Evolutionary conservation across 2,888 invertebrate species (phyloP), one percentile per base, ranked within the genome.

Genomic region (Ormyrus nitidulus): DNA sequence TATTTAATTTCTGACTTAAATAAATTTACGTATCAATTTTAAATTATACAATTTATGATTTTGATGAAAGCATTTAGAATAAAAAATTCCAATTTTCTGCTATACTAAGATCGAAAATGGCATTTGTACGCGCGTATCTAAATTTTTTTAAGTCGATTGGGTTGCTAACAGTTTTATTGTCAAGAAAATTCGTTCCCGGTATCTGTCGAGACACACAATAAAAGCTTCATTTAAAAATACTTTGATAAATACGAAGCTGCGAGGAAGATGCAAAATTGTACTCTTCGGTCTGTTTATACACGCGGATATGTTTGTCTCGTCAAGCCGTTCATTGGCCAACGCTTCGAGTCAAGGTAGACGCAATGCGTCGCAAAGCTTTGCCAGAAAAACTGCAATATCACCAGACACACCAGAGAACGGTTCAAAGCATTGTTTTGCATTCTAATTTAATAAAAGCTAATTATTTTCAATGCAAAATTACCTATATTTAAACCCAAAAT

Each of bases 281-380:
- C 56, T 65, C 48, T 64, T 13, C 44, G 61, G n/a, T 48, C 64
- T 73, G 62, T 73, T 73, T 73, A 73, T 73, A 73, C 11, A 65
- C 65, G 65, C 13, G 51, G 59, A 59, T 66, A 59, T 75, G 59
- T 75, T 75, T 75, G 75, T 75, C 68, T 61, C 66, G 59, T 68
- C 59, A 68, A 46, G 51, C 44, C 46, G 59, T 68, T 75, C 59
- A 68, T 66, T 75, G 75, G 75, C 75, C 75, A 75, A 66, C 19
- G 80, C 71, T 59, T 71, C 81, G 75, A 75, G 59, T 66, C 75
- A 75, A 66, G 66, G 82, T 83, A 85, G 86, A 87, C 87, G 88
- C 87, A 88, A 83, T 87, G 87, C 88, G 86, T 87, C 86, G 86
- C 69, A 76, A 83, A 66, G 61, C 82, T 81, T 80, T 86, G 87